Percentiles rank a stretch among this genome's conserved stretches.
phyloP scores from a whole-genome alignment of 1,140 invertebrate species.

The Bombus terrestris region DNA sequence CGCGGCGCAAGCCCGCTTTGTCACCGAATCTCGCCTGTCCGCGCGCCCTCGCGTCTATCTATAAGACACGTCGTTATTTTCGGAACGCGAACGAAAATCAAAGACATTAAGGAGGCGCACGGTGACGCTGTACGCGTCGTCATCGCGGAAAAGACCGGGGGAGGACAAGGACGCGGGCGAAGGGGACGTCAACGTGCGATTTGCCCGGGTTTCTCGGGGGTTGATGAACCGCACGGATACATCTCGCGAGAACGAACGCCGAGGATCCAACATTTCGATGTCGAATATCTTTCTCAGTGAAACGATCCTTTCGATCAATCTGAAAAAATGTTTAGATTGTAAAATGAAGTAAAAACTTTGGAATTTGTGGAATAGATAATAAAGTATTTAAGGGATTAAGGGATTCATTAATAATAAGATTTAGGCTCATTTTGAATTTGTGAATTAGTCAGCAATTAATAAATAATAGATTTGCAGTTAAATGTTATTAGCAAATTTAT shows the following conservation, averaged over 20 bases:
- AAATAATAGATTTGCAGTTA: too few relatives aligned
- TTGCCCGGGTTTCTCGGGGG: constrained; percentile 10
- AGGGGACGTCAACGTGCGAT: background rate
- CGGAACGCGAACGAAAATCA: constrained; percentile 61
- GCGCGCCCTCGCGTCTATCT: constrained; percentile 19
- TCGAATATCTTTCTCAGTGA: background rate
- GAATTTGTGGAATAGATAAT: too few relatives aligned
- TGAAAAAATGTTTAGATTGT: background rate
- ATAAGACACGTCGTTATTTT: constrained; percentile 61
- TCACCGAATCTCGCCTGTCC: background rate
- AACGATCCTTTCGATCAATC: background rate
- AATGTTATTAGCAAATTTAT: too few relatives aligned
- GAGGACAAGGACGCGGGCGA: constrained; percentile 7
- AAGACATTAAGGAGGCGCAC: constrained; percentile 49
- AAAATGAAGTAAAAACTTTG: too few relatives aligned
- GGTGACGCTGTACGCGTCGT: constrained; percentile 51
- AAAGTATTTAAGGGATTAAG: too few relatives aligned
- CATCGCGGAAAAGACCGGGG: constrained; percentile 45
- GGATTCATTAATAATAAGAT: too few relatives aligned
- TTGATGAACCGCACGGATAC: constrained; percentile 5
- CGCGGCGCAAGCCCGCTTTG: constrained; percentile 3
- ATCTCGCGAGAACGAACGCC: background rate
- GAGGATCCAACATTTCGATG: background rate
- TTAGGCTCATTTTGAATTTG: too few relatives aligned
- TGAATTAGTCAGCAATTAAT: too few relatives aligned